Base-by-base conservation (phyloP, 2,888 invertebrate genomes). In the Uropetala carovei region DNA sequence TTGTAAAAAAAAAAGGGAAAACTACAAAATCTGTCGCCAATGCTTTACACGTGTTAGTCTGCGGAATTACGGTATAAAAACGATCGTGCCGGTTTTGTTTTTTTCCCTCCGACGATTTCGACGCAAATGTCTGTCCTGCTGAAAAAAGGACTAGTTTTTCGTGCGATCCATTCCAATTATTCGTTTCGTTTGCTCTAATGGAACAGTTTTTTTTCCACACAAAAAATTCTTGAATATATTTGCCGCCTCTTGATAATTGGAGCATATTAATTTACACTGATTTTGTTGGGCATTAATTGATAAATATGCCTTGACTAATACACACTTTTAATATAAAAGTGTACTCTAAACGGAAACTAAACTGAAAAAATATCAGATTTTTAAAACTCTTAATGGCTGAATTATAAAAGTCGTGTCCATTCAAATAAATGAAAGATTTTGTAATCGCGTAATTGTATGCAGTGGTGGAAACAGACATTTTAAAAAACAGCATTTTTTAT, bases 11-110 rank as follows among this genome's bases (percentile, higher is more conserved):
- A 89, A 56, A 56, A 56, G 16, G 43, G 27, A 60, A 89, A 64
- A 75, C 75, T 27, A 75, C 75, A 75, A 75, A n/a, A 75, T 75
- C 75, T 75, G 75, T 75, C 75, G 75, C 75, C 75, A 27, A 89
- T 89, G 89, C 89, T 89, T 89, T 89, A 89, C 89, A 89, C 89
- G 89, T 68, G 89, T 89, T 89, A 89, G 30, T n/a, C 27, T 43
- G 89, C 89, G 89, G 89, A 89, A 83, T 64, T 59, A 30, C 27
- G 86, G 59, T 30, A 64, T 64, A 89, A 89, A 89, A 60, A 89
- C 64, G 64, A 64, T 68, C 89, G 43, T 89, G 64, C 13, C 89
- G 43, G 75, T 75, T 75, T 75, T 75, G 7, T n/a, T 9, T 84
- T 9, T 43, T 27, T 64, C 64, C 64, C 64, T 64, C 16, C 18